Evolutionary conservation across 2,888 invertebrate species (phyloP), one percentile per base, ranked within the genome.

Genomic region (Morpho deidamia): DNA sequence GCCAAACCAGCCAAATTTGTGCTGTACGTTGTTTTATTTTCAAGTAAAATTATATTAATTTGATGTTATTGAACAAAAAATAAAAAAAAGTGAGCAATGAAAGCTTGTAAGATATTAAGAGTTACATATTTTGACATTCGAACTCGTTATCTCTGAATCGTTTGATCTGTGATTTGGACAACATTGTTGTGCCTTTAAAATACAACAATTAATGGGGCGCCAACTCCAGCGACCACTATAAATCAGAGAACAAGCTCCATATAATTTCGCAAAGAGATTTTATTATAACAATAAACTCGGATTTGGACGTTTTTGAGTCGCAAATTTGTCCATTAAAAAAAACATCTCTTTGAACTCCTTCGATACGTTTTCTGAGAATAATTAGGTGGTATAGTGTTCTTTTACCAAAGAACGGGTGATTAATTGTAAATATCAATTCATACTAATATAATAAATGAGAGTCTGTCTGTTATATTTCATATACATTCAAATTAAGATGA

Each of bases 201-300:
- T 63, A 71, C 67, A 61, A 56, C 56, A 63, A 56, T 63, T 67
- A 76, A 78, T 67, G 72, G 72, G 68, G 63, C 62, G 67, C 65
- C 66, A 60, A 63, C 53, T 59, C 56, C 59, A 56, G 54, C 60
- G 60, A 52, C 56, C 23, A 37, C 50, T 49, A 69, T 83, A 81
- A 81, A 81, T 83, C 78, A 60, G 54, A 23, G 4, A 74, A 70
- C 71, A 72, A 74, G 72, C 72, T 70, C 71, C 72, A 71, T 77
- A 82, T 77, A 77, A 80, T 74, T 78, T 74, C 53, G 67, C 65
- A 55, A 42, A 55, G 65, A 67, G 72, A 76, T 72, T 82, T 83
- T 83, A 81, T 80, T 72, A 75, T 72, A 76, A 81, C 78, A 79
- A 82, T 83, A 83, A 83, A 81, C 64, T 69, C 68, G 62, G 56